Conservation (phyloP, 2,888 invertebrate species). For the Flexamia atlantica region DNA sequence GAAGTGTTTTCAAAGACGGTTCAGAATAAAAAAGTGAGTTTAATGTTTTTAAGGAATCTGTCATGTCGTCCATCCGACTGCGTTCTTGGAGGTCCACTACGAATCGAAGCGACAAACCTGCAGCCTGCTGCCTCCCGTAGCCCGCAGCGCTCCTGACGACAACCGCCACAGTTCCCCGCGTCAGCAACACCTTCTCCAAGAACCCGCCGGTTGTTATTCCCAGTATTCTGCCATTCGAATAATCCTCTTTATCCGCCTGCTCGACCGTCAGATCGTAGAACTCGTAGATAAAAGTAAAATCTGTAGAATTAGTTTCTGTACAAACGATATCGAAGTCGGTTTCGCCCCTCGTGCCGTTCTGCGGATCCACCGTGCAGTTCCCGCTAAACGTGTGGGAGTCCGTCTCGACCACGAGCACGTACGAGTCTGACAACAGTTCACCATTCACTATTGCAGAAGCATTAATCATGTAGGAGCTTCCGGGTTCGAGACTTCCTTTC, state of each 20-base stretch:
- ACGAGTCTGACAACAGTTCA: neutral
- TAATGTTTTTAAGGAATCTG: neutral
- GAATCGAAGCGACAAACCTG: neutral
- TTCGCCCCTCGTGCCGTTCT: neutral
- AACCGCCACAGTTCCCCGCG: neutral
- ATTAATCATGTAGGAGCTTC: neutral
- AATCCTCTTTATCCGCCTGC: neutral
- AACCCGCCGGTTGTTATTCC: neutral
- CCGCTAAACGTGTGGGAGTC: neutral
- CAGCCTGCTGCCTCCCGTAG: no score
- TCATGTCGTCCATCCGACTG: neutral
- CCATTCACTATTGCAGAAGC: neutral
- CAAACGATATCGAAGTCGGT: neutral
- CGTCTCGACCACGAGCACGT: neutral
- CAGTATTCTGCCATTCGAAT: neutral
- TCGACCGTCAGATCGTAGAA: neutral
- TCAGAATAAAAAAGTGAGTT: neutral
- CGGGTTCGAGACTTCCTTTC: neutral
- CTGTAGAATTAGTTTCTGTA: neutral
- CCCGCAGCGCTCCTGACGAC: neutral
- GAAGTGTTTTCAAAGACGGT: neutral
- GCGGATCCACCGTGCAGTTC: neutral
- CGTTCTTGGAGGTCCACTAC: neutral
- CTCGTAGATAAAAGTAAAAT: neutral
- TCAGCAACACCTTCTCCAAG: neutral